These are phyloP conservation scores for Dipus sagitta DNA, from an alignment of 2,797 vertebrate genomes.

Conservation along the genomic window DNA sequence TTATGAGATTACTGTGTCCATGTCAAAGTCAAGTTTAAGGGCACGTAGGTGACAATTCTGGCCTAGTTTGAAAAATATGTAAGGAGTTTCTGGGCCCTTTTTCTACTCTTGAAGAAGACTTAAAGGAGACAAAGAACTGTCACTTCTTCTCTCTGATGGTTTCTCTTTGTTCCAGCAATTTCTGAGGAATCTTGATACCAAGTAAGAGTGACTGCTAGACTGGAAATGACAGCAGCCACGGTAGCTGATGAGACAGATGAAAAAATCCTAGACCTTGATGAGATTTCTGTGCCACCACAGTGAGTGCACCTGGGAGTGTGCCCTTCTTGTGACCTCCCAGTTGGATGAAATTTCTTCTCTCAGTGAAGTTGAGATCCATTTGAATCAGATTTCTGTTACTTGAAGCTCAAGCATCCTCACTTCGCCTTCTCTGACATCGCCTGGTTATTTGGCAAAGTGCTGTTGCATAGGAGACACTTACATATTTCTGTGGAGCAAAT, in stretches of 20 bases:
- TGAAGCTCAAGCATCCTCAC: not conserved
- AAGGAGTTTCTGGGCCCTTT: not conserved
- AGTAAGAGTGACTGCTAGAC: not conserved
- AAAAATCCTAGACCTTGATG: not conserved
- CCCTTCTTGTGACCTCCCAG: conserved; percentile 26
- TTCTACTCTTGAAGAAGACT: not conserved
- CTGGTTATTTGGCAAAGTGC: not conserved
- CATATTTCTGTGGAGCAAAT: not conserved
- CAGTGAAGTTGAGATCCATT: not conserved
- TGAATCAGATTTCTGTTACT: not conserved
- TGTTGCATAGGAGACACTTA: too few species aligned
- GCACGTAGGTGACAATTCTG: not conserved
- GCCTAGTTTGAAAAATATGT: not conserved
- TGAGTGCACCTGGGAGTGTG: not conserved
- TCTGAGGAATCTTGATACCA: not conserved
- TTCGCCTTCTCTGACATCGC: not conserved
- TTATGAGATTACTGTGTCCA: not conserved
- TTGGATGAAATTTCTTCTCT: conserved; percentile 44
- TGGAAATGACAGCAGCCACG: not conserved
- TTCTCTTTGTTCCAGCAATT: not conserved
- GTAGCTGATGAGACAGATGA: not conserved
- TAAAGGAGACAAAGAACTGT: not conserved
- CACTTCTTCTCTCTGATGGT: not conserved
- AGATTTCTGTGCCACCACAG: not conserved
- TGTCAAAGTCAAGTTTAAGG: not conserved